Evolutionary conservation across 53 echinoderm and acorn worm genomes (phyloP), one percentile per base, ranked within the genome.

Genomic region (Patiria pectinifera): DNA sequence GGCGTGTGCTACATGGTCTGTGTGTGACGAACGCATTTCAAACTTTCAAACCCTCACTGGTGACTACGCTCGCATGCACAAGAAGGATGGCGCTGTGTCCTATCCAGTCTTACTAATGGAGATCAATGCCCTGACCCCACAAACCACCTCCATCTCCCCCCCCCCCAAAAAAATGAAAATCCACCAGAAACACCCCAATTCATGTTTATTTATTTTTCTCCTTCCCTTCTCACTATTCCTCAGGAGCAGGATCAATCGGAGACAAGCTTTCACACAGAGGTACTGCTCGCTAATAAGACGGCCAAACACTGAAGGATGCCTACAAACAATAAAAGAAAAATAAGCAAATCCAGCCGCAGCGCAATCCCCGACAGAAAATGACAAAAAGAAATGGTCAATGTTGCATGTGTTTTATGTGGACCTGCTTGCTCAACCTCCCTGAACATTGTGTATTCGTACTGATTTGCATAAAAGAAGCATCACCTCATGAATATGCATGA

Each of bases 401-500:
- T 90, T 80, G 90, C 80, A 66, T 90, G 87, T 14, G 76, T 75
- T 11, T 6, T 24, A 35, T 63, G 66, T 84, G 59, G 35, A 46
- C 66, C 69, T 66, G 72, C 87, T 60, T 87, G 77, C 87, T 44
- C 76, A 61, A 53, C 61, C 78, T 48, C 85, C 43, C 78, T 18
- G 22, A 75, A 58, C 76, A 87, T 66, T 66, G n/a, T 87, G 87
- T n/a, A 75, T 78, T 63, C 79, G 45, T 89, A 61, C n/a, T 19
- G 45, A 90, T 76, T 90, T 90, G 80, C 90, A 90, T 90, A 69
- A 48, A 14, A 35, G 16, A 60, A 86, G 82, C 82, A 59, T 82
- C 59, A 80, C 18, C 23, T 86, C 60, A 22, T 48, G 69, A 90
- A 90, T 90, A 90, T 90, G 90, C 90, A 90, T 69, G 89, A 89